phyloP scores from a whole-genome alignment of 2,888 invertebrate genomes.

The Andrena flavipes region DNA sequence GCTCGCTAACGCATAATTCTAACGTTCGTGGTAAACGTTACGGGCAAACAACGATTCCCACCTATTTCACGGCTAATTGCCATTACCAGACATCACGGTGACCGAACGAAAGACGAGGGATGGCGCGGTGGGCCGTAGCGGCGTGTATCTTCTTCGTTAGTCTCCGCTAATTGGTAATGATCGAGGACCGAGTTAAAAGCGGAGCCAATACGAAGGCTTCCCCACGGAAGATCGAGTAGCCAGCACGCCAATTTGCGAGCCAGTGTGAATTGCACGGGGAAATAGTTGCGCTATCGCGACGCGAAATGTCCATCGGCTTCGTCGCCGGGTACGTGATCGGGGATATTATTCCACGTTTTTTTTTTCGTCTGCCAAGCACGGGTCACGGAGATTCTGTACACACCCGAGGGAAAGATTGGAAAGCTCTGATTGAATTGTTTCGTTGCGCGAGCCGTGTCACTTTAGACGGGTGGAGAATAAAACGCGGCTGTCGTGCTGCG shows the following conservation, averaged over 20 bases:
- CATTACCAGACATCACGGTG: neutral
- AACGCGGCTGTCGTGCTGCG: neutral
- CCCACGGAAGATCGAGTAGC: neutral
- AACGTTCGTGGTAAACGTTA: constrained; percentile 23
- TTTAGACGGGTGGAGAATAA: neutral
- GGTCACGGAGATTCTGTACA: neutral
- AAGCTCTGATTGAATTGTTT: constrained; percentile 44
- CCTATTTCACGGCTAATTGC: constrained; percentile 8
- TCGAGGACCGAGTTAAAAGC: constrained; percentile 23
- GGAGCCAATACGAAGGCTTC: neutral
- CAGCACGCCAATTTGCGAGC: constrained; percentile 10
- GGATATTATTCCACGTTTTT: constrained; percentile 3
- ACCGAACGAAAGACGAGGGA: neutral
- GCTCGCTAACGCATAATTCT: constrained; percentile 30
- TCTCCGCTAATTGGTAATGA: constrained; percentile 27
- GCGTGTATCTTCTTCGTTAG: constrained; percentile 27
- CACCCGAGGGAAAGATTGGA: constrained; percentile 22
- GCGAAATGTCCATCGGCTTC: neutral
- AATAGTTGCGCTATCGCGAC: neutral
- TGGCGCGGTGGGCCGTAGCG: neutral
- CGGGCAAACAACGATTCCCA: constrained; percentile 3
- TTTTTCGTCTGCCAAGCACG: neutral
- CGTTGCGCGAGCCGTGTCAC: neutral
- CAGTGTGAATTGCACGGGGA: constrained; percentile 26
- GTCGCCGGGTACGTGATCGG: neutral